These are phyloP conservation scores for Ruditapes philippinarum DNA, from an alignment of 1,140 invertebrate genomes.

Conservation along the genomic window DNA sequence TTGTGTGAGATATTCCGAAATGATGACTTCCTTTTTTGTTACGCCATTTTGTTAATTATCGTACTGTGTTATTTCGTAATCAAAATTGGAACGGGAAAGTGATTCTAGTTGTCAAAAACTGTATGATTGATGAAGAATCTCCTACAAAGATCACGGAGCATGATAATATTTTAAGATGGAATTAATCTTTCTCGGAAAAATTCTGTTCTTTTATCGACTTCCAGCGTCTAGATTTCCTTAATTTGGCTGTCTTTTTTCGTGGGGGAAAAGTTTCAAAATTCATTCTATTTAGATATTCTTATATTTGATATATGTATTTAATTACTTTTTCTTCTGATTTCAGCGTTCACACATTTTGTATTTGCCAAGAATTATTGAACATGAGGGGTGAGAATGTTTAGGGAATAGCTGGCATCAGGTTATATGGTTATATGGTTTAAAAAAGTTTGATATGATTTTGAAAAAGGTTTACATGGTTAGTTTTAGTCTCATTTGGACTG, in stretches of 20 bases:
- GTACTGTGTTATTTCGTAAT: constrained; percentile 64
- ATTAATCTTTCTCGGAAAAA: constrained; percentile 61
- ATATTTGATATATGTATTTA: no score
- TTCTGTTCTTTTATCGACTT: constrained; percentile 36
- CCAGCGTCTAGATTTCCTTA: background rate
- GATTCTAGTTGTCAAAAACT: constrained; percentile 64
- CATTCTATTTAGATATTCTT: background rate
- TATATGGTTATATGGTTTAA: no score
- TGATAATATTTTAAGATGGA: constrained; percentile 62
- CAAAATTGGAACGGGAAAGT: constrained; percentile 62
- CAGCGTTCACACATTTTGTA: no score
- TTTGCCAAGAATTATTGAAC: no score
- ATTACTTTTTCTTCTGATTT: no score
- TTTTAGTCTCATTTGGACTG: no score
- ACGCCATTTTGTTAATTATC: constrained; percentile 69
- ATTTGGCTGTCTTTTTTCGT: background rate
- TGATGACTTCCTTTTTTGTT: constrained; percentile 58
- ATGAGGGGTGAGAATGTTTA: no score
- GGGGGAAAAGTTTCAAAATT: background rate
- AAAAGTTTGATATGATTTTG: no score
- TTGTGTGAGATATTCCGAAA: constrained; percentile 52
- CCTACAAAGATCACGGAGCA: constrained; percentile 31
- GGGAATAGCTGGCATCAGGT: no score
- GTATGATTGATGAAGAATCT: constrained; percentile 53
- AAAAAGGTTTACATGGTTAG: no score